A percentile compares a stretch with the other conserved stretches of the same genome.
These are phyloP conservation scores for Aix galericulata DNA, from an alignment of 2,113 vertebrate species.

Conservation along the genomic window DNA sequence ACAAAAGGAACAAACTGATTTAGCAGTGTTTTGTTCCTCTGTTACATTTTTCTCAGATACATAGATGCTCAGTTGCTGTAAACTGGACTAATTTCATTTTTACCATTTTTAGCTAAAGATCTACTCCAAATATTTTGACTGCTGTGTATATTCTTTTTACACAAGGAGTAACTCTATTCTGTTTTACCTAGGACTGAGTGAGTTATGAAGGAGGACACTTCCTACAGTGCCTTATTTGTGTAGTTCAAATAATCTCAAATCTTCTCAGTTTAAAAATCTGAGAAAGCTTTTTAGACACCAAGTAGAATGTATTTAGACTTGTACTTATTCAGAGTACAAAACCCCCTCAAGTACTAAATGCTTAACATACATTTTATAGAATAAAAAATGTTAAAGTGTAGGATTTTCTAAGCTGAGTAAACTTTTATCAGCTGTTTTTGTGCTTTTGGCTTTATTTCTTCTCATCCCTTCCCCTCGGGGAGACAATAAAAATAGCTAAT, in stretches of 20 bases:
- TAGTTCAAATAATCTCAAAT: slow-evolving; percentile 20
- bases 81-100: not conserved
- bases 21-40: not conserved
- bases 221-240: not conserved
- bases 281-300: not conserved
- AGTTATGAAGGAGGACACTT: not conserved
- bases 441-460: slow-evolving; percentile 37
- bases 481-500: slow-evolving; percentile 33
- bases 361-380: slow-evolving; percentile 39
- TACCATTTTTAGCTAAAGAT: not conserved
- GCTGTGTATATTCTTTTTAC: not conserved
- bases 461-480: slow-evolving; percentile 4
- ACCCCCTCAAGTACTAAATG: not conserved
- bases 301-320: not conserved
- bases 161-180: not conserved
- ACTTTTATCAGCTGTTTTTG: slow-evolving; percentile 31
- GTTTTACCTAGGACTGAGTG: not conserved
- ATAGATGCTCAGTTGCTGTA: not conserved
- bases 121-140: not conserved
- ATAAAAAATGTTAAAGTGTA: slow-evolving; percentile 2
- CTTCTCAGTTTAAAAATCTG: not conserved
- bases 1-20: slow-evolving; percentile 8
- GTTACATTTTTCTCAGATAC: not conserved
- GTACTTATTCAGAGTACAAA: slow-evolving; percentile 17
- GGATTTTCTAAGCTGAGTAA: slow-evolving; percentile 49